Base-by-base conservation (phyloP, 2,797 vertebrate genomes). In the Amazona finschi region DNA sequence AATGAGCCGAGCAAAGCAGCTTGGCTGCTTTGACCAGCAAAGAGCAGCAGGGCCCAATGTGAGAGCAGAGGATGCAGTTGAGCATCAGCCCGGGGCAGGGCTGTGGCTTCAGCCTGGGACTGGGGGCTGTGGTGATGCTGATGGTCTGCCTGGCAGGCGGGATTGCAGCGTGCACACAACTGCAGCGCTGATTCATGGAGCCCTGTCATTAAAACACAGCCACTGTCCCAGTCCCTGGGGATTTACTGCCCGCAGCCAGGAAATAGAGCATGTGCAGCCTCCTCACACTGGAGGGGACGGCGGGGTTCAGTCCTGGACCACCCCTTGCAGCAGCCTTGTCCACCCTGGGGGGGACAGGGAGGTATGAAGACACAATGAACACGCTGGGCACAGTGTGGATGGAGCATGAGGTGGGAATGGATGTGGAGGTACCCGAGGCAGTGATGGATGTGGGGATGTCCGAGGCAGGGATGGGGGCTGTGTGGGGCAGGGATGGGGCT, bases 351-450 rank as follows among this genome's bases (percentile, higher is more conserved):
- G 41, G 8, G 1, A 6, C 11, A 0, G 14, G 55, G 78, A 31
- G 30, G 36, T 41, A 61, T 0, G 5, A 43, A 19, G 52, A 10
- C 62, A 16, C 25, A 3, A 72, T 3, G 21, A 3, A 44, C 57
- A 4, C 66, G 16, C 20, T 7, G 55, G 53, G 21, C 55, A 33
- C n/a, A 57, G 55, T 22, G n/a, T 33, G 52, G 30, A 1, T 13
- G 44, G 66, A 33, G 65, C 46, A 15, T 0, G 4, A 4, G 46
- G 55, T 64, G 41, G 73, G 55, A 57, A 18, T 8, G 22, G 66
- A 18, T 13, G 22, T 10, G 3, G 46, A 12, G 46, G 0, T 50
- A 39, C 4, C 7, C 1, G 11, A 18, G 58, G 15, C 18, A 36
- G 43, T 25, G 57, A 4, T 8, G 19, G 44, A 12, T 7, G 44